Conservation (phyloP, 2,888 invertebrate species). For the Diplazon laetatorius region DNA sequence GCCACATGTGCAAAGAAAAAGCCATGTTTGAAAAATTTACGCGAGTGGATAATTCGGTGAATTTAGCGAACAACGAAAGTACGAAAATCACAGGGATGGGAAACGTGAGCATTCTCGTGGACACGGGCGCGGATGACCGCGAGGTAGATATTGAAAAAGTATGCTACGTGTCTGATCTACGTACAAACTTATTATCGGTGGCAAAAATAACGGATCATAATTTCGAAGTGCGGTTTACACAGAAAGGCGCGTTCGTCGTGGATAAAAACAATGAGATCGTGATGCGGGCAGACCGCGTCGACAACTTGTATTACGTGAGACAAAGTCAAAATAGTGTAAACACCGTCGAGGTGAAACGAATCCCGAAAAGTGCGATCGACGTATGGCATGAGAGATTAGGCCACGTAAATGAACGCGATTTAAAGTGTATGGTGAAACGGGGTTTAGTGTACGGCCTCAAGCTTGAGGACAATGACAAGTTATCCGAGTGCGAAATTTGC, state of each 20-base stretch:
- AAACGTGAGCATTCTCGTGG: conserved; percentile 3
- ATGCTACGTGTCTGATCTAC: conserved; percentile 44
- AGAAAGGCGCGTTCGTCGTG: conserved; percentile 47
- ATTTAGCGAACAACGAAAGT: conserved; percentile 2
- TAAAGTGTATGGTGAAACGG: conserved; percentile 45
- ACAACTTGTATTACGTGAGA: conserved; percentile 50
- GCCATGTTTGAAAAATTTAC: background rate
- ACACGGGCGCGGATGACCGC: conserved; percentile 9
- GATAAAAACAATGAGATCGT: conserved; percentile 37
- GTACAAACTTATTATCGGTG: conserved; percentile 60
- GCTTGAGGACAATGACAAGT: conserved; percentile 5
- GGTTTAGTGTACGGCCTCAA: conserved; percentile 50
- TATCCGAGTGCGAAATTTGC: conserved; percentile 53
- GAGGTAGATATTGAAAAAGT: conserved; percentile 32
- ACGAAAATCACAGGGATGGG: conserved; percentile 1
- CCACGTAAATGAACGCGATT: conserved; percentile 57
- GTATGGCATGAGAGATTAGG: conserved; percentile 56
- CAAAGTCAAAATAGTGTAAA: conserved; percentile 22
- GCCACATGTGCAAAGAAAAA: background rate
- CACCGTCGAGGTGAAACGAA: conserved; percentile 3
- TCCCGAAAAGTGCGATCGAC: conserved; percentile 28
- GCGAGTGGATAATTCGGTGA: background rate
- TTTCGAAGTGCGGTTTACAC: conserved; percentile 43
- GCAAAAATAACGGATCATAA: conserved; percentile 57
- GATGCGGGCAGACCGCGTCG: conserved; percentile 41